Evolutionary conservation across 2,888 invertebrate species (phyloP).

Genomic region (Sinohyriopsis cumingii): DNA sequence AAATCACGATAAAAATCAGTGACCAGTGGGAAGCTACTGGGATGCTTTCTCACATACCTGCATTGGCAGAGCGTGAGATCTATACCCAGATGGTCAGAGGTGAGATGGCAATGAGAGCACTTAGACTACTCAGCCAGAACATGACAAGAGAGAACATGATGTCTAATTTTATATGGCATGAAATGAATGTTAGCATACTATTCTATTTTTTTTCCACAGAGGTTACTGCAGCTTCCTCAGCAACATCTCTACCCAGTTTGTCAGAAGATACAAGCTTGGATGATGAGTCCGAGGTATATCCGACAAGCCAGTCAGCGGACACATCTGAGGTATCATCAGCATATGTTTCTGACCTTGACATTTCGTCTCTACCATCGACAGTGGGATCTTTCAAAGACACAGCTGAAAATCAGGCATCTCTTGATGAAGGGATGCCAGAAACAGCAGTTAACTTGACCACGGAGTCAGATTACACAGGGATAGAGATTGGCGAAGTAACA

Average conservation of each 20-base stretch:
- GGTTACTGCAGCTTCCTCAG: conserved; percentile 36
- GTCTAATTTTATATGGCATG: too few species aligned
- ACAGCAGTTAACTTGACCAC: conserved; percentile 47
- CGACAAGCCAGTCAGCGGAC: conserved; percentile 27
- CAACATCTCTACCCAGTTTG: conserved; percentile 4
- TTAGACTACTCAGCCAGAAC: too few species aligned
- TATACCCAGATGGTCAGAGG: too few species aligned
- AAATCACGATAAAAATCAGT: too few species aligned
- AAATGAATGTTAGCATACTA: background rate
- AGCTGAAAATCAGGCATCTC: conserved; percentile 17
- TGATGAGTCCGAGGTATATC: conserved; percentile 63
- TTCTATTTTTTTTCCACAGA: conserved; percentile 13
- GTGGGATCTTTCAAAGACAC: conserved; percentile 3
- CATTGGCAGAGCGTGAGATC: too few species aligned
- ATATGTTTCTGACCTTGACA: conserved; percentile 24
- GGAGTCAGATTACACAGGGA: conserved; percentile 64
- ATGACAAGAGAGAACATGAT: too few species aligned
- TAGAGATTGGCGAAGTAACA: conserved; percentile 65
- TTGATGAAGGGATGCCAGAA: conserved; percentile 20
- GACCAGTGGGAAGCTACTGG: too few species aligned
- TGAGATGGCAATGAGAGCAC: too few species aligned
- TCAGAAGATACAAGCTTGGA: conserved; percentile 68
- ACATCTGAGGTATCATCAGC: conserved; percentile 23
- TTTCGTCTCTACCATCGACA: background rate
- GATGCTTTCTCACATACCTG: too few species aligned